A percentile compares a stretch with the other conserved stretches of the same genome.
These are phyloP conservation scores for Meloe dianella DNA, from an alignment of 2,888 invertebrate species.

Conservation along the genomic window DNA sequence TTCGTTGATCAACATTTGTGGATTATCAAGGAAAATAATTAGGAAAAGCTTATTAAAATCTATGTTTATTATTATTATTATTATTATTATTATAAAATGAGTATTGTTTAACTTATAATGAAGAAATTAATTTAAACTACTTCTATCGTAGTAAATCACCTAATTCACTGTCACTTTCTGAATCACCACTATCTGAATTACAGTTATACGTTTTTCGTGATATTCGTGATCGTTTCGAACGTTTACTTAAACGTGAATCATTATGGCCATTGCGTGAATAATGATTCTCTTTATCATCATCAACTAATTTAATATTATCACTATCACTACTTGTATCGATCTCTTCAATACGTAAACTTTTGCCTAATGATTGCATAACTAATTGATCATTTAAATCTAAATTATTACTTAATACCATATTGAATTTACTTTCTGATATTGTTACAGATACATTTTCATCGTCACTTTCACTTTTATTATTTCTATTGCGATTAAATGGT, in stretches of 20 bases:
- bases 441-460: slow-evolving; percentile 59
- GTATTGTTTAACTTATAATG: not conserved
- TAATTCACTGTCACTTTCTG: not conserved
- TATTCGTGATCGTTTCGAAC: slow-evolving; percentile 35
- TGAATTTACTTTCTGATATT: slow-evolving; percentile 54
- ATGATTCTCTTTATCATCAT: slow-evolving; percentile 13
- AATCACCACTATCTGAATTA: slow-evolving; percentile 40
- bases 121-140: not conserved
- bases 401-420: slow-evolving; percentile 52
- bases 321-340: slow-evolving; percentile 35
- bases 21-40: not conserved
- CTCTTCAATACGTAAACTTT: slow-evolving; percentile 52
- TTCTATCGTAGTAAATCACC: not conserved
- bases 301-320: slow-evolving; percentile 32
- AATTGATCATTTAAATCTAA: slow-evolving; percentile 57
- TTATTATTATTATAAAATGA: not conserved
- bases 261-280: slow-evolving; percentile 35
- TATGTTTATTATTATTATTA: no score
- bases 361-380: slow-evolving; percentile 54
- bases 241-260: slow-evolving; percentile 45
- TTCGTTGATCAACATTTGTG: no score
- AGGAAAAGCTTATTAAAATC: not conserved
- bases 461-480: slow-evolving; percentile 51
- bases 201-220: slow-evolving; percentile 37
- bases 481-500: slow-evolving; percentile 43